A percentile compares a stretch with the other conserved stretches of the same genome.
Evolutionary conservation across 2,113 vertebrate species (phyloP).

Genomic region (Cheilinus undulatus): DNA sequence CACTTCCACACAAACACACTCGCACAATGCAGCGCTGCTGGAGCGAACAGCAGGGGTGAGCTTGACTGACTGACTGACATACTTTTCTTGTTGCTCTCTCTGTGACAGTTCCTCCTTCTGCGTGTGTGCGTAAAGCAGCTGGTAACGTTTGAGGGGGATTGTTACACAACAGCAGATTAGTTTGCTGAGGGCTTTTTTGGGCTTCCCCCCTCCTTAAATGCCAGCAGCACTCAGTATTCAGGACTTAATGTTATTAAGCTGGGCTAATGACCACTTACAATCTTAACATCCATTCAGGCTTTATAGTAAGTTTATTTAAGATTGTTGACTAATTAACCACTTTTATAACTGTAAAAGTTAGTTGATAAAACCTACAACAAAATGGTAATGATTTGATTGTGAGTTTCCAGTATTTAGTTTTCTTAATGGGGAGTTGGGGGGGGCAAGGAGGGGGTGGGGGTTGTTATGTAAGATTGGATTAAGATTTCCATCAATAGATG

Average conservation of each 20-base stretch:
- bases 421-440: too few relatives aligned
- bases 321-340: background rate
- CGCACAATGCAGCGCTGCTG: conserved; percentile 29
- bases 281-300: conserved; percentile 19
- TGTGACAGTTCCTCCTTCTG: conserved; percentile 9
- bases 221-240: conserved; percentile 36
- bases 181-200: conserved; percentile 34
- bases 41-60: conserved; percentile 44
- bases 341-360: too few relatives aligned
- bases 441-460: background rate
- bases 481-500: conserved; percentile 22
- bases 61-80: conserved; percentile 61
- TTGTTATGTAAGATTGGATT: conserved; percentile 52
- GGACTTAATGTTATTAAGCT: conserved; percentile 64
- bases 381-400: background rate
- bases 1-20: conserved; percentile 20
- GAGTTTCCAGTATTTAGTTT: background rate
- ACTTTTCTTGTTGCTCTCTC: conserved; percentile 47
- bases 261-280: conserved; percentile 52
- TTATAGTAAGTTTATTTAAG: conserved; percentile 23
- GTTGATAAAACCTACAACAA: background rate
- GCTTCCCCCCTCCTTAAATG: conserved; percentile 7
- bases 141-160: conserved; percentile 34
- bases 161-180: conserved; percentile 76
- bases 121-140: conserved; percentile 18